Evolutionary conservation across 2,888 invertebrate genomes (phyloP).

Genomic region (Digitonthophagus gazella): DNA sequence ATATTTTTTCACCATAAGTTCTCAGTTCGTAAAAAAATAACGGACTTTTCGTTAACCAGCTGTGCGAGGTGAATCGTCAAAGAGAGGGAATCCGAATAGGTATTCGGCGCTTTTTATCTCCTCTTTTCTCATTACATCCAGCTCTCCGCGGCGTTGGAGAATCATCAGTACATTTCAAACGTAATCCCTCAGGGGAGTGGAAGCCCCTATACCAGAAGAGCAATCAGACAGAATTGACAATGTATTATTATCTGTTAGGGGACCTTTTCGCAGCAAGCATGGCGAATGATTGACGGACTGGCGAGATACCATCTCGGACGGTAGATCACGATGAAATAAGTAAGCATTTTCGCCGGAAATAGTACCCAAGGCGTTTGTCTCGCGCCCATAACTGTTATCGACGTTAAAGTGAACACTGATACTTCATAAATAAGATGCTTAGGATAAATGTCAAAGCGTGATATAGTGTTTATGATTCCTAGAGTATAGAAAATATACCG

Average conservation of each 20-base stretch:
- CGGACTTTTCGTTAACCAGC: not conserved
- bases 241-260: constrained; percentile 25
- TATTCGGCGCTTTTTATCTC: constrained; percentile 2
- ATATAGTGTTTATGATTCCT: no score
- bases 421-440: no score
- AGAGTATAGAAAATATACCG: no score
- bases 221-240: constrained; percentile 28
- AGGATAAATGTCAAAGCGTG: no score
- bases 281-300: constrained; percentile 25
- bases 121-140: constrained; percentile 16
- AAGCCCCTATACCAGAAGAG: constrained; percentile 22
- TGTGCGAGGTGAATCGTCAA: not conserved
- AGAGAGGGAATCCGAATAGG: no score
- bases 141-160: constrained; percentile 16
- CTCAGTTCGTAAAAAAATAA: not conserved
- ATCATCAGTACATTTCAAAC: constrained; percentile 26
- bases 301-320: constrained; percentile 10
- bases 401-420: no score
- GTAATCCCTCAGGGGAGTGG: constrained; percentile 21
- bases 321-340: not conserved
- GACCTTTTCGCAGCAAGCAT: not conserved
- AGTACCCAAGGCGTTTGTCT: no score
- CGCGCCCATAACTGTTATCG: no score
- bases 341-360: not conserved
- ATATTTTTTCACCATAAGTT: not conserved